Evolutionary conservation across 1,140 invertebrate species (phyloP).

Genomic region (Drosophila trapezifrons): DNA sequence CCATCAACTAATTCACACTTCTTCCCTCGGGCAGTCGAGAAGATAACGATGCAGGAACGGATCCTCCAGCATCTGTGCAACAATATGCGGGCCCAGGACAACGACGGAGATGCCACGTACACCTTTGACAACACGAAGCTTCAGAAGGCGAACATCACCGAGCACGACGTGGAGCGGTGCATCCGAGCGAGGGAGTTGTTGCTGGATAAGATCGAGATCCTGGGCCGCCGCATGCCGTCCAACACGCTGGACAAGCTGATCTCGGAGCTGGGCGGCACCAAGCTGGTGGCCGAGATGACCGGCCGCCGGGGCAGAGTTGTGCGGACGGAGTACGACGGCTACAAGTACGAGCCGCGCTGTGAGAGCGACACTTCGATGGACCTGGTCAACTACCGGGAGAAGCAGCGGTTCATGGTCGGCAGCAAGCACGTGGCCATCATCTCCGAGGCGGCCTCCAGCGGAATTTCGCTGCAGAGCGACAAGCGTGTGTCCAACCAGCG

Average conservation of each 20-base stretch:
- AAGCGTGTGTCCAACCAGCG: constrained; percentile 94
- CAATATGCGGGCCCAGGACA: constrained; percentile 45
- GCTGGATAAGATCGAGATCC: constrained; percentile 91
- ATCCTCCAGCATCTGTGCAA: constrained; percentile 52
- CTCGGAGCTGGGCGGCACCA: constrained; percentile 95
- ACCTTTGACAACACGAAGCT: constrained; percentile 7
- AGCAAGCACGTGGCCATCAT: constrained; percentile 99
- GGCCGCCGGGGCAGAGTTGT: constrained; percentile 98
- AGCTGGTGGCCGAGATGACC: constrained; percentile 99
- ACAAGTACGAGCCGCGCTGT: constrained; percentile 96
- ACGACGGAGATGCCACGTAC: not conserved
- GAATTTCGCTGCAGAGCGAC: constrained; percentile 98
- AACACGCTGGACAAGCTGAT: constrained; percentile 99
- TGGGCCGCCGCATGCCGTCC: constrained; percentile 95
- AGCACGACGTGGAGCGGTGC: constrained; percentile 84
- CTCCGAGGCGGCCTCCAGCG: constrained; percentile 98
- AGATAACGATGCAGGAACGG: constrained; percentile 60
- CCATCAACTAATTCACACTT: not conserved
- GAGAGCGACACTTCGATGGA: constrained; percentile 97
- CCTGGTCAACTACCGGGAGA: constrained; percentile 95
- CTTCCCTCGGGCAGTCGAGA: constrained; percentile 32
- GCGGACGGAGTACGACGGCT: constrained; percentile 92
- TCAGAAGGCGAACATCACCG: constrained; percentile 38
- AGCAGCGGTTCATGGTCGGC: constrained; percentile 97
- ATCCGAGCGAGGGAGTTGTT: constrained; percentile 94